These are phyloP conservation scores for Phoxinus dragarum DNA, from an alignment of 2,797 vertebrate species.

Conservation along the genomic window DNA sequence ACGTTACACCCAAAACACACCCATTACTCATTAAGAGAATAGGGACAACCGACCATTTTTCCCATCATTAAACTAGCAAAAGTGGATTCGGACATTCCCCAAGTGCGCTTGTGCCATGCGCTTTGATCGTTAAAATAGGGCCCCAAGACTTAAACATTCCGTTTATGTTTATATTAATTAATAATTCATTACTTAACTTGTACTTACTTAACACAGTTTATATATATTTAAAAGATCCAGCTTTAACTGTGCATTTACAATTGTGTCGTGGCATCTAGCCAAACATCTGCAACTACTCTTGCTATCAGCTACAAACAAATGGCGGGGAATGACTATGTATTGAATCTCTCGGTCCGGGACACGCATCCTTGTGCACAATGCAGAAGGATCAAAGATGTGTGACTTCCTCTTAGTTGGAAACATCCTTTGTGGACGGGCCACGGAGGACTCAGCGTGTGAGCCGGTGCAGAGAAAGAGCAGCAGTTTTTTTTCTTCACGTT, in stretches of 20 bases:
- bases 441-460: background rate
- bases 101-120: too few species aligned
- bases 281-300: conserved; percentile 16
- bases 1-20: too few species aligned
- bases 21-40: too few species aligned
- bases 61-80: too few species aligned
- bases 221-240: background rate
- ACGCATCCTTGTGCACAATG: conserved; percentile 25
- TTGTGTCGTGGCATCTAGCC: background rate
- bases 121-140: too few species aligned
- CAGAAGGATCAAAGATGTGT: conserved; percentile 44
- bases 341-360: background rate
- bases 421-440: conserved; percentile 30
- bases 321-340: background rate
- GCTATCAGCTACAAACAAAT: conserved; percentile 32
- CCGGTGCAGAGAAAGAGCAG: conserved; percentile 29
- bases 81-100: too few species aligned
- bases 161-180: background rate
- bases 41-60: too few species aligned
- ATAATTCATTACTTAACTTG: background rate
- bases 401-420: conserved; percentile 48
- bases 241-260: background rate
- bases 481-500: conserved; percentile 34
- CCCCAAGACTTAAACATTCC: background rate
- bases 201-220: background rate